Evolutionary conservation across 2,888 invertebrate species (phyloP).

Genomic region (Amiota communis): DNA sequence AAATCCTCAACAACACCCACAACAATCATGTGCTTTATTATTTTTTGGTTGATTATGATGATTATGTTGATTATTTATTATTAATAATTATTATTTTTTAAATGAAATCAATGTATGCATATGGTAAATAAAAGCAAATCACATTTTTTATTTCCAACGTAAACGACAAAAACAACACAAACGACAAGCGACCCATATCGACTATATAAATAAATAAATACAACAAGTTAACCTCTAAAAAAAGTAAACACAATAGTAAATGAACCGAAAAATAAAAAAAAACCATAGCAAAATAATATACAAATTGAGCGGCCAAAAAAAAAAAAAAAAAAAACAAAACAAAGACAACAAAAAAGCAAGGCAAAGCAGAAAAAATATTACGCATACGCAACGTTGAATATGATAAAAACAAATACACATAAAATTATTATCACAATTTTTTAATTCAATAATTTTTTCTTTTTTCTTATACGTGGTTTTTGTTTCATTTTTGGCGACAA

Average conservation of each 20-base stretch:
- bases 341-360: no score
- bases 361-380: background rate
- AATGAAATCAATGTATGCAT: background rate
- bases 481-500: conserved; percentile 15
- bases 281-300: background rate
- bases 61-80: background rate
- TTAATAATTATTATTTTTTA: background rate
- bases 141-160: no score
- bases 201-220: conserved; percentile 43
- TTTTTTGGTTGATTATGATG: background rate
- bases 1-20: no score
- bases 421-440: no score
- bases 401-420: conserved; percentile 4
- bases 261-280: background rate
- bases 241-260: conserved; percentile 17
- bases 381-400: background rate
- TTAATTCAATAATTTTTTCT: background rate
- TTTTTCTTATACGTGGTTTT: background rate
- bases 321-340: background rate
- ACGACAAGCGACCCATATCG: conserved; percentile 13
- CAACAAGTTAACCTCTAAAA: conserved; percentile 60
- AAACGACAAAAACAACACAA: conserved; percentile 1
- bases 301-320: background rate
- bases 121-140: no score
- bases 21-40: no score